Percentiles rank a stretch among this genome's conserved stretches.
phyloP scores from a whole-genome alignment of 2,888 invertebrate genomes.

The Drosophila birchii region DNA sequence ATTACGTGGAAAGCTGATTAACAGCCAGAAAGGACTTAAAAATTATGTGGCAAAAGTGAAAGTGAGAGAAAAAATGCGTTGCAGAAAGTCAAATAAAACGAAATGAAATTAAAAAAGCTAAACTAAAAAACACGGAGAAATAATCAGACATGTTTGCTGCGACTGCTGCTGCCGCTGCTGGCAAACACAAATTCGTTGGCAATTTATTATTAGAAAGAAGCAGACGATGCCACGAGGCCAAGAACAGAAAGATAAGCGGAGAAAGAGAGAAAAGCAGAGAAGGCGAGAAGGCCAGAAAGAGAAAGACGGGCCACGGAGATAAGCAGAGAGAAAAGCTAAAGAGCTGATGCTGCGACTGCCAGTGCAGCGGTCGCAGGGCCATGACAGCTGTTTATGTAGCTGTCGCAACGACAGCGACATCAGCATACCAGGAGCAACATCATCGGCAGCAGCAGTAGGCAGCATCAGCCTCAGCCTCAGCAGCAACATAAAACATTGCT shows the following conservation, averaged over 20 bases:
- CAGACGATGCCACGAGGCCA: conserved; percentile 65
- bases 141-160: conserved; percentile 44
- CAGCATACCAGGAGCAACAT: conserved; percentile 22
- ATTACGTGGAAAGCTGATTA: conserved; percentile 52
- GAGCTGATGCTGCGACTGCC: conserved; percentile 5
- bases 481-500: conserved; percentile 4
- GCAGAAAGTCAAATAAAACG: neutral
- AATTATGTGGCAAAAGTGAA: conserved; percentile 48
- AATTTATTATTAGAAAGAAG: conserved; percentile 76
- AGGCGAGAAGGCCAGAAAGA: neutral
- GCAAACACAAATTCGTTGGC: conserved; percentile 72
- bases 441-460: conserved; percentile 9
- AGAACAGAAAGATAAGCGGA: conserved; percentile 13
- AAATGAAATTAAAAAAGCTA: conserved; percentile 29
- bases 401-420: conserved; percentile 45
- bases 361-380: conserved; percentile 27
- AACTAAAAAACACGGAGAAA: conserved; percentile 21
- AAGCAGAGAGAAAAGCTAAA: conserved; percentile 8
- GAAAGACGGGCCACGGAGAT: neutral
- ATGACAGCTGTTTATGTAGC: conserved; percentile 46
- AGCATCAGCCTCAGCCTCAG: conserved; percentile 1
- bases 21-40: conserved; percentile 15
- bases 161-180: conserved; percentile 51
- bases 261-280: neutral
- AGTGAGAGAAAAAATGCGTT: conserved; percentile 49